Conservation (phyloP, 2,113 vertebrate species). For the Cephalopterus ornatus region DNA sequence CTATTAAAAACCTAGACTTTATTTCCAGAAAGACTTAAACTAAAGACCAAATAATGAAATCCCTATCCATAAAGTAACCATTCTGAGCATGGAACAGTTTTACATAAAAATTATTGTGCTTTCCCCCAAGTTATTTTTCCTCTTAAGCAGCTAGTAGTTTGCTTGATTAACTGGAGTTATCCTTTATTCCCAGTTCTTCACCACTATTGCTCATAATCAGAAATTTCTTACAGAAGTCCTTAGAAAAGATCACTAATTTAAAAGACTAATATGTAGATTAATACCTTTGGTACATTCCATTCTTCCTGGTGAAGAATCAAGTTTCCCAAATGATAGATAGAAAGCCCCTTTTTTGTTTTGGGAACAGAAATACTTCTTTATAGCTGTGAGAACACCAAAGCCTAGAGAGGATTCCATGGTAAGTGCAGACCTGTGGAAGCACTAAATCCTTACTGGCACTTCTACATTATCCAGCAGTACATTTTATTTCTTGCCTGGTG, state of each 20-base stretch:
- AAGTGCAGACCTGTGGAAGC: background rate
- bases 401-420: fast-evolving
- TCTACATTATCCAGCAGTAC: background rate
- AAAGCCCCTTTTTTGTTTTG: background rate
- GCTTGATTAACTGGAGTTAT: background rate
- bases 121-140: background rate
- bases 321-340: background rate
- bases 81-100: background rate
- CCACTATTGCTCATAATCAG: background rate
- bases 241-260: background rate
- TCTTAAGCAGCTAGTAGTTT: background rate
- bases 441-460: background rate
- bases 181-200: background rate
- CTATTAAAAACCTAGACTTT: background rate
- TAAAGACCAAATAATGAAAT: background rate
- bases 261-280: background rate
- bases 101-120: background rate
- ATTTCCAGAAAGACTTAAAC: background rate
- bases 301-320: background rate
- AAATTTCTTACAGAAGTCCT: background rate
- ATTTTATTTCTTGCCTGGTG: background rate
- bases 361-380: background rate
- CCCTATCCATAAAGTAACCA: background rate
- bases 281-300: background rate
- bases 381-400: background rate